Evolutionary conservation across 1,140 invertebrate species (phyloP).

Genomic region (Babylonia areolata): DNA sequence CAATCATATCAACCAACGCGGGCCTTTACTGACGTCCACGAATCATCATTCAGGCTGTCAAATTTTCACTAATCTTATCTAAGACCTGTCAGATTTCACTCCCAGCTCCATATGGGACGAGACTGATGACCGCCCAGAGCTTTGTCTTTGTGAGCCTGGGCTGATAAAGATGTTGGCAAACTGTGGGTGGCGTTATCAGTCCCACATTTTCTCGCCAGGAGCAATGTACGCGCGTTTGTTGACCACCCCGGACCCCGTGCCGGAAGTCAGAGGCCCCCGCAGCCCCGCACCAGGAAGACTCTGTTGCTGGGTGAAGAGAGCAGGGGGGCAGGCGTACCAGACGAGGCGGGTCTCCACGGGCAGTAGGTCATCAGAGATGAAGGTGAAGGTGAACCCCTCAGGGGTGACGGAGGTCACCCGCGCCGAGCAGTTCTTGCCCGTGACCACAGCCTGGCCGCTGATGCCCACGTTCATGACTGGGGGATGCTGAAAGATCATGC

Average conservation of each 20-base stretch:
- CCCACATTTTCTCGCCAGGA: too few relatives aligned
- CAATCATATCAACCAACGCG: too few relatives aligned
- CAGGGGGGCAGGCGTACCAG: slow-evolving; percentile 9
- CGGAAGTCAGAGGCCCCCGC: background rate
- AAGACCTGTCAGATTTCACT: too few relatives aligned
- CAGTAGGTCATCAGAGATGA: background rate
- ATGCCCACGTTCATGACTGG: background rate
- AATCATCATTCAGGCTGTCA: too few relatives aligned
- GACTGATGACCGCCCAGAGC: too few relatives aligned
- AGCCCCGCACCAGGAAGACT: background rate
- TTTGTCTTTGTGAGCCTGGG: too few relatives aligned
- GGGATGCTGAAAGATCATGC: background rate
- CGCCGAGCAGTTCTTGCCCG: background rate
- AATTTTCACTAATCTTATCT: too few relatives aligned
- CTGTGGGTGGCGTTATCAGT: too few relatives aligned
- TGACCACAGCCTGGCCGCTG: background rate
- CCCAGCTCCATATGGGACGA: too few relatives aligned
- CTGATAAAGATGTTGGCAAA: too few relatives aligned
- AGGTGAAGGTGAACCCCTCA: slow-evolving; percentile 13
- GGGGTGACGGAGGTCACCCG: background rate
- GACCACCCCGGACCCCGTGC: background rate
- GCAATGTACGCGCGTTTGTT: too few relatives aligned
- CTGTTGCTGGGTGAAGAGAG: background rate
- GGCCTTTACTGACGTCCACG: too few relatives aligned
- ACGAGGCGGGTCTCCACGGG: background rate